Conservation (phyloP, 2,113 vertebrate genomes). For the Gymnorhina tibicen region DNA sequence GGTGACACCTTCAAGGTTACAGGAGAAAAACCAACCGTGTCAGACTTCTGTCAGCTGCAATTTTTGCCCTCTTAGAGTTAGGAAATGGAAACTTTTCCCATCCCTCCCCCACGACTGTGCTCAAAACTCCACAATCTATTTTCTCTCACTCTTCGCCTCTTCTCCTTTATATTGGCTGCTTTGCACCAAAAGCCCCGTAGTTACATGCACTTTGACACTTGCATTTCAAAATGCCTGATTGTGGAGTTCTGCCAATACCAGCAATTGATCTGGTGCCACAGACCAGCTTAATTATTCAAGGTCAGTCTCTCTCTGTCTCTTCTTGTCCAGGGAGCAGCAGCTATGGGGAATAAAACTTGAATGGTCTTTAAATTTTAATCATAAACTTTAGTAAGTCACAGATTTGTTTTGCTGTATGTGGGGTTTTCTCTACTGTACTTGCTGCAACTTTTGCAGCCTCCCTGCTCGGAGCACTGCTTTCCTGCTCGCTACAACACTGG, state of each 20-base stretch:
- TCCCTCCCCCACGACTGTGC: slow-evolving; percentile 8
- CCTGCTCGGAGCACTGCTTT: background rate
- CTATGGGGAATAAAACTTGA: slow-evolving; percentile 49
- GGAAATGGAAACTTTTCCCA: slow-evolving; percentile 24
- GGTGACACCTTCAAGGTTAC: slow-evolving; percentile 37
- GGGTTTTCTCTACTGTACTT: background rate
- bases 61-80: background rate
- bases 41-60: background rate
- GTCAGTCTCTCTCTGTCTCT: slow-evolving; percentile 54
- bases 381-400: slow-evolving; percentile 54
- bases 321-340: slow-evolving; percentile 38
- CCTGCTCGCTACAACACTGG: background rate
- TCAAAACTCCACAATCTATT: slow-evolving; percentile 39
- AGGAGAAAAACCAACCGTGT: background rate
- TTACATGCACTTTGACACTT: slow-evolving; percentile 60
- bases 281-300: slow-evolving; percentile 59
- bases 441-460: background rate
- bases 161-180: slow-evolving; percentile 43
- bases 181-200: slow-evolving; percentile 40
- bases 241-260: slow-evolving; percentile 47
- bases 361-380: slow-evolving; percentile 59
- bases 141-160: slow-evolving; percentile 49
- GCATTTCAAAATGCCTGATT: slow-evolving; percentile 48
- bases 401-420: slow-evolving; percentile 19
- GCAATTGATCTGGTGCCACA: slow-evolving; percentile 59